Evolutionary conservation across 2,888 invertebrate genomes (phyloP).

Genomic region (Himalopsyche japonica): DNA sequence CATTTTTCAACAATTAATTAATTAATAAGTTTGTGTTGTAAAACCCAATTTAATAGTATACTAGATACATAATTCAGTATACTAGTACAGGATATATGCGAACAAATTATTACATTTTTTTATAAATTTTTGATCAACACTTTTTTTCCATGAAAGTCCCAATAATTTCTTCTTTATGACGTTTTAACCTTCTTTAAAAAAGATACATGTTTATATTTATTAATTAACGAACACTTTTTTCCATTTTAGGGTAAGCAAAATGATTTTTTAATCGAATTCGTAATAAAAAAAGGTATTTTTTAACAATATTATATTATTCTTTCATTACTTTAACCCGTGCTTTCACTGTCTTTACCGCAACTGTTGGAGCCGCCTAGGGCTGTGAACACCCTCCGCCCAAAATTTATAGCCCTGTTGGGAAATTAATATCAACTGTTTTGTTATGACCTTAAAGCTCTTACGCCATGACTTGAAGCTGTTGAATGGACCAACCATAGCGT

Average conservation of each 20-base stretch:
- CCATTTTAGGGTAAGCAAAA: background rate
- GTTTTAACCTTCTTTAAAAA: too few species aligned
- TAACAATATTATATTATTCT: background rate
- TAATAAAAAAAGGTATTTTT: background rate
- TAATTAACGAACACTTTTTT: too few species aligned
- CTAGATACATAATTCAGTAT: too few species aligned
- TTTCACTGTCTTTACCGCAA: slow-evolving; percentile 19
- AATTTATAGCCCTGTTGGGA: slow-evolving; percentile 58
- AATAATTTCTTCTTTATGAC: too few species aligned
- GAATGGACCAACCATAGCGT: slow-evolving; percentile 35
- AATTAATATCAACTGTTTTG: slow-evolving; percentile 56
- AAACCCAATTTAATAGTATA: too few species aligned
- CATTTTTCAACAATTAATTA: too few species aligned
- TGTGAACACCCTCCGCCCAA: slow-evolving; percentile 44
- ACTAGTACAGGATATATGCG: too few species aligned
- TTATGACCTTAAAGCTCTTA: slow-evolving; percentile 40
- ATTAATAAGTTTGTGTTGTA: too few species aligned
- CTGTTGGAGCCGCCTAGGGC: slow-evolving; percentile 42
- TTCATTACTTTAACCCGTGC: background rate
- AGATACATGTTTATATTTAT: background rate
- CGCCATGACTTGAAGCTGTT: slow-evolving; percentile 35
- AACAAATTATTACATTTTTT: too few species aligned
- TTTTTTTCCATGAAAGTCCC: too few species aligned
- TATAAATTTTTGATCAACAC: too few species aligned
- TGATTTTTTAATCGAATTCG: background rate